Evolutionary conservation across 1,140 invertebrate genomes (phyloP).

Genomic region (roundworm (Caenorhabditis elegans)): WBcel235 BX284605.5:14725501-14726000

Average conservation of each 20-base stretch:
- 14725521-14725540: background rate
- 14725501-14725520: too few species aligned
- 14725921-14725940: too few species aligned
- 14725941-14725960: too few species aligned
- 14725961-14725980: too few species aligned
- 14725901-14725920: background rate
- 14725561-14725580: too few species aligned
- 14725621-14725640: background rate
- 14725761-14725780: background rate
- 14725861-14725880: slow-evolving; percentile 18
- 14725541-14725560: background rate
- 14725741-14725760: background rate
- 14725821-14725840: background rate
- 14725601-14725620: background rate
- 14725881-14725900: too few species aligned
- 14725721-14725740: background rate
- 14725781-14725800: background rate
- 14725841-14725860: background rate
- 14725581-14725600: background rate
- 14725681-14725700: background rate
- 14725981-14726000: too few species aligned
- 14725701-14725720: background rate
- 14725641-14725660: slow-evolving; percentile 24
- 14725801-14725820: background rate
- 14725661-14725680: slow-evolving; percentile 31